A percentile compares a stretch with the other conserved stretches of the same genome.
Conservation (phyloP, 2,888 invertebrate genomes). For the Metopia argyrocephala region DNA sequence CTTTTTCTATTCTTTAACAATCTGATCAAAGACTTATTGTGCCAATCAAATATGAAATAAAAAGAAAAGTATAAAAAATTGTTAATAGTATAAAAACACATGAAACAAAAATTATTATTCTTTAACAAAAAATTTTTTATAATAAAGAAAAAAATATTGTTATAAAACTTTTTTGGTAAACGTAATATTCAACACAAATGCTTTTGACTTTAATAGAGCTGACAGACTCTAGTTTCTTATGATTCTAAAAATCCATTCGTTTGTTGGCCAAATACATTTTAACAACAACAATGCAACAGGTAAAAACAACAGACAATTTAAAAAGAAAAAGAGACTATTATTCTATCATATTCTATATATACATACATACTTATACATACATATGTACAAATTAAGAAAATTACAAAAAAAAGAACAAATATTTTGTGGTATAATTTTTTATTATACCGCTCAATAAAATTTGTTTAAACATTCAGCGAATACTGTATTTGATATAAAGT, state of each 20-base stretch:
- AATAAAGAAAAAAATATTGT: background rate
- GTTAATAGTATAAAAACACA: constrained; percentile 8
- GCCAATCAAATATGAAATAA: constrained; percentile 20
- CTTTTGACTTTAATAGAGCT: constrained; percentile 7
- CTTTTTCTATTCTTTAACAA: background rate
- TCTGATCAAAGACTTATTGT: constrained; percentile 37
- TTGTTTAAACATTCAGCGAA: background rate
- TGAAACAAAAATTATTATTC: constrained; percentile 10
- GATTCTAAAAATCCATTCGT: background rate
- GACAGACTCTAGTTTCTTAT: background rate
- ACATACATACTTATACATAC: background rate
- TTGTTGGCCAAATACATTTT: background rate
- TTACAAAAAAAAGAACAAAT: too few relatives aligned
- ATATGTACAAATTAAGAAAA: background rate
- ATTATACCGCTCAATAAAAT: background rate
- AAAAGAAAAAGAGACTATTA: background rate
- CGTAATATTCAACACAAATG: constrained; percentile 39
- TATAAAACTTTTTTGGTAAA: constrained; percentile 35
- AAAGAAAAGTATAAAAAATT: constrained; percentile 19
- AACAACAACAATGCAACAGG: constrained; percentile 28
- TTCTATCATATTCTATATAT: too few relatives aligned
- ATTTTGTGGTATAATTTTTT: too few relatives aligned
- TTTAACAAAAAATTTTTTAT: background rate
- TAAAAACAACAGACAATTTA: constrained; percentile 26
- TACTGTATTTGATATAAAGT: background rate